These are phyloP conservation scores for Syngnathus acus DNA, from an alignment of 2,797 vertebrate genomes.

Conservation along the genomic window DNA sequence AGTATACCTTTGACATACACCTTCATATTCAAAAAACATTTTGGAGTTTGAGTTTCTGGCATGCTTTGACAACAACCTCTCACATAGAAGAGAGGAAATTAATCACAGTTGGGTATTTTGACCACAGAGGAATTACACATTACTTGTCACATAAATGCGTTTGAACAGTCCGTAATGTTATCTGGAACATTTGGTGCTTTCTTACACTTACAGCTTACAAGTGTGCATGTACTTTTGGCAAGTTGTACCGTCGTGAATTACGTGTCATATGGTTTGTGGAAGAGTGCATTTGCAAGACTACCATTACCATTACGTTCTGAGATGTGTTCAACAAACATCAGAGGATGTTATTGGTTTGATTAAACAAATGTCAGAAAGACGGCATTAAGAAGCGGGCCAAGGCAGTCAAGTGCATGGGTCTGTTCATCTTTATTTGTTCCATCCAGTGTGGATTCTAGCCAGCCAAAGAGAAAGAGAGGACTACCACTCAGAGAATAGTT, in stretches of 20 bases:
- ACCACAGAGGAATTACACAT: background rate
- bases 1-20: background rate
- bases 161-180: background rate
- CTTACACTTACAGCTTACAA: background rate
- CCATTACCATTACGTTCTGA: conserved; percentile 44
- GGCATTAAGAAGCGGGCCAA: conserved; percentile 22
- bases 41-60: background rate
- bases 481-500: conserved; percentile 15
- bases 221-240: conserved; percentile 12
- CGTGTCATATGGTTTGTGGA: conserved; percentile 26
- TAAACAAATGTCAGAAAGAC: conserved; percentile 49
- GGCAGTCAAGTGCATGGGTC: conserved; percentile 4
- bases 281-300: conserved; percentile 24
- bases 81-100: background rate
- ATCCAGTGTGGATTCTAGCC: conserved; percentile 28
- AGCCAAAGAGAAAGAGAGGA: conserved; percentile 14
- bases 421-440: conserved; percentile 36
- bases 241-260: conserved; percentile 17
- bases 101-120: background rate
- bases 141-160: background rate
- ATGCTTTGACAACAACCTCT: background rate
- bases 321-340: conserved; percentile 52
- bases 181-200: conserved; percentile 1
- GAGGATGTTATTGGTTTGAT: conserved; percentile 51
- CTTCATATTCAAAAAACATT: background rate